Evolutionary conservation across 2,888 invertebrate genomes (phyloP), one percentile per base, ranked within the genome.

Genomic region (Beris morrisii): DNA sequence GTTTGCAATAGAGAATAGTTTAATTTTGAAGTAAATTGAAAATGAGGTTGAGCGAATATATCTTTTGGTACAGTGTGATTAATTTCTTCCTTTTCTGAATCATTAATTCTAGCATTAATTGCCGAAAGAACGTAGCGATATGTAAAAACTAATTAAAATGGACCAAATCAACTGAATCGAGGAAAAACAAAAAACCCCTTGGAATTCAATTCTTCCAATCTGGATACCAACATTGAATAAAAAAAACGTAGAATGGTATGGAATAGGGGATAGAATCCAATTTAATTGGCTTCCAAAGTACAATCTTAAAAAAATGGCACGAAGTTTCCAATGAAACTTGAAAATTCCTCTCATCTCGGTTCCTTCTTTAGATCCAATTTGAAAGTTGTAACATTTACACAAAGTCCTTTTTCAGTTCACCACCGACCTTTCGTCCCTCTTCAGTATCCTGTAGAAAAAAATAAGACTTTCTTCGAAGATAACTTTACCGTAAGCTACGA

Each of bases 361-460:
- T 48, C 9, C 38, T 38, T 38, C 38, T 9, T 64, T 53, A 44
- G 54, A 65, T 65, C 65, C 65, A 56, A 57, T 65, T 65, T 65
- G 65, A 65, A 65, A 65, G 65, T 65, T 56, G 56, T 57, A 50
- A 65, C 65, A 64, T 64, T 54, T 44, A 53, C 54, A 53, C 43
- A 44, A 44, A 52, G 22, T 54, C 45, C n/a, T 38, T 38, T 32
- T 38, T 38, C 7, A 7, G 38, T 38, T 3, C 22, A 38, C 38
- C 38, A 38, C 5, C 22, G 46, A 46, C 44, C 44, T 44, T 9
- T 12, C 12, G 11, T 12, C 44, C 13, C 46, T 52, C 28, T 28
- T 22, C 52, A 52, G 22, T 22, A 15, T 22, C 46, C 46, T 5
- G 13, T 46, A 3, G n/a, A 52, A 15, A 28, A n/a, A 52, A 48